Evolutionary conservation across 2,113 vertebrate genomes (phyloP).

Genomic region (Glaucomys volans): DNA sequence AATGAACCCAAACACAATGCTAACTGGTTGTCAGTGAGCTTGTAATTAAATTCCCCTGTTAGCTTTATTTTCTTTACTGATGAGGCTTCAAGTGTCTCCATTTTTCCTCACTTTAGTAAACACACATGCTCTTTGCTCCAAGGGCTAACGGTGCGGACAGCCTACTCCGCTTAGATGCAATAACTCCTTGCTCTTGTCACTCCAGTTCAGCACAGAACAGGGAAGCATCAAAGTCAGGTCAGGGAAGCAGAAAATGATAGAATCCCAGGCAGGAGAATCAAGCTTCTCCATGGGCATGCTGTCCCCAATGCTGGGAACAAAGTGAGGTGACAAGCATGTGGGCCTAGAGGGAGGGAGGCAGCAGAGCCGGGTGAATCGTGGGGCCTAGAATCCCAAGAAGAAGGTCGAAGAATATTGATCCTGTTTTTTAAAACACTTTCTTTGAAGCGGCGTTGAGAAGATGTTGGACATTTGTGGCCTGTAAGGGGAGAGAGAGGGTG

Average conservation of each 20-base stretch:
- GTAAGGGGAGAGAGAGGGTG: background rate
- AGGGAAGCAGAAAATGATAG: conserved; percentile 75
- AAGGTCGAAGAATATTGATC: background rate
- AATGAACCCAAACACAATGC: conserved; percentile 7
- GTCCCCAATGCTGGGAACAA: background rate
- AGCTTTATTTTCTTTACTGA: conserved; percentile 56
- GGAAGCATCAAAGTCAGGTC: conserved; percentile 80
- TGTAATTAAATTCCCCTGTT: conserved; percentile 55
- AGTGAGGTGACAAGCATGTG: background rate
- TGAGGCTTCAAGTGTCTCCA: conserved; percentile 58
- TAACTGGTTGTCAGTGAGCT: conserved; percentile 45
- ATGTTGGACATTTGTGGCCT: background rate
- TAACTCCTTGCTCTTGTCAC: conserved; percentile 70
- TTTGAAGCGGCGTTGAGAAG: conserved; percentile 1
- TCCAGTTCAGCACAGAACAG: conserved; percentile 50
- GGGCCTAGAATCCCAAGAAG: background rate
- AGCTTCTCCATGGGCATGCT: conserved; percentile 19
- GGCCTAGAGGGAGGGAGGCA: background rate
- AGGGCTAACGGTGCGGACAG: conserved; percentile 42
- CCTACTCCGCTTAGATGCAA: conserved; percentile 56
- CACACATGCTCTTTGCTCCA: conserved; percentile 65
- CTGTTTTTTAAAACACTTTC: conserved; percentile 49
- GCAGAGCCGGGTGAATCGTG: background rate
- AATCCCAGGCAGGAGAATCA: conserved; percentile 52
- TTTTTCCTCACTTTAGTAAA: conserved; percentile 50